Evolutionary conservation across 2,113 vertebrate species (phyloP), one percentile per base, ranked within the genome.

Genomic region (Tamias sibiricus): DNA sequence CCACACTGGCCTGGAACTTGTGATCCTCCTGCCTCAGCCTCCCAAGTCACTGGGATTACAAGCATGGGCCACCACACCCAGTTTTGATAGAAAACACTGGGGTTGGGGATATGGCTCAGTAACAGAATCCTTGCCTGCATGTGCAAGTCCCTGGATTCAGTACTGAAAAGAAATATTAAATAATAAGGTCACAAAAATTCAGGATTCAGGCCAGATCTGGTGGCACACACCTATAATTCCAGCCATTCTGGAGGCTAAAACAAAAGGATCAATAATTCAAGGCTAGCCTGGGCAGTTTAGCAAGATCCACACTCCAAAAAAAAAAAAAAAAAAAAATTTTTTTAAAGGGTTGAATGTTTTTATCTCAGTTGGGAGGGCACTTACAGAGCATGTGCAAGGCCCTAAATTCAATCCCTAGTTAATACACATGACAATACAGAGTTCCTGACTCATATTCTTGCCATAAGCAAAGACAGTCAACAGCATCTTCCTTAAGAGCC

Each of bases 171-270:
- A 97, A 92, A 76, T 12, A 40, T 0, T 49, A 54, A 37, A 69
- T 76, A 77, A 94, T 94, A 64, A 82, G 6, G 66, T 88, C 42
- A 89, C n/a, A 95, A 37, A 42, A 86, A 54, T 66, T 92, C 74
- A 57, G 69, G 52, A 92, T 14, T 85, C 80, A 94, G 35, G 66
- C 16, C 13, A 35, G 6, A 6, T 12, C 16, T 35, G 35, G 66
- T 69, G 17, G 35, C 17, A 17, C 35, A 69, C 35, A 35, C 64
- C 64, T n/a, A 19, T 69, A 69, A 69, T 69, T 6, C 66, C 66
- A 69, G 16, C 32, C 17, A 69, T 19, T n/a, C 32, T 16, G 16
- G 8, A 35, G 66, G 66, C 66, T 69, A 35, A 69, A 35, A 30
- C 66, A 69, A 32, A 16, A n/a, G 66, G 35, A 19, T 69, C 66